Evolutionary conservation across 2,797 vertebrate species (phyloP), one percentile per base, ranked within the genome.

Genomic region (Heliangelus exortis): DNA sequence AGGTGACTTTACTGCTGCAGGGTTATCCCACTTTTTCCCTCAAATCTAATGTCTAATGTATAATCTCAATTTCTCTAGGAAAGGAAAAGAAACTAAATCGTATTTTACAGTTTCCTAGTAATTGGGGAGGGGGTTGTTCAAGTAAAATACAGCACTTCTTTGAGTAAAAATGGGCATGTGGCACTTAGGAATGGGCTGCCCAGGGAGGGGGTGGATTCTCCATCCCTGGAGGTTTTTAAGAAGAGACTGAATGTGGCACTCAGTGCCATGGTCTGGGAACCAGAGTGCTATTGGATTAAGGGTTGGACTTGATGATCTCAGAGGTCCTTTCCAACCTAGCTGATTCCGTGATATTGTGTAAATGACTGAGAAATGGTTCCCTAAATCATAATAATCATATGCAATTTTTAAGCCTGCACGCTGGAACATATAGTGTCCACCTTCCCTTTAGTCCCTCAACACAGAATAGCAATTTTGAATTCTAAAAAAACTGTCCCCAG

Each of bases 81-180:
- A 91, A 90, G 11, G 8, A 67, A 84, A 81, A 86, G 31, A 66
- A 87, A 34, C 2, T 8, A n/a, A 72, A 55, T 17, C 75, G 23
- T 33, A 62, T 47, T 91, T 87, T 80, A 55, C 17, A 12, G 50
- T 66, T 91, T 81, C 87, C 17, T 39, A 74, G 12, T 26, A 73
- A 67, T 33, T 58, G 29, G 43, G 43, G n/a, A n/a, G 1, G n/a
- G 29, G 34, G 34, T 79, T 67, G 18, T 28, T 33, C 39, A 14
- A 55, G 36, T 41, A 67, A 94, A 96, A 76, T 58, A 80, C 82
- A 88, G 31, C 71, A 82, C 47, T 73, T 81, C 28, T 89, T 92
- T 65, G n/a, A 85, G 90, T 91, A 73, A 74, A 94, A 92, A 78
- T 34, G 51, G 87, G 67, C 43, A 48, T 36, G 31, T 89, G 74